Evolutionary conservation across 2,113 vertebrate genomes (phyloP), one percentile per base, ranked within the genome.

Genomic region (Typhlomys cinereus): DNA sequence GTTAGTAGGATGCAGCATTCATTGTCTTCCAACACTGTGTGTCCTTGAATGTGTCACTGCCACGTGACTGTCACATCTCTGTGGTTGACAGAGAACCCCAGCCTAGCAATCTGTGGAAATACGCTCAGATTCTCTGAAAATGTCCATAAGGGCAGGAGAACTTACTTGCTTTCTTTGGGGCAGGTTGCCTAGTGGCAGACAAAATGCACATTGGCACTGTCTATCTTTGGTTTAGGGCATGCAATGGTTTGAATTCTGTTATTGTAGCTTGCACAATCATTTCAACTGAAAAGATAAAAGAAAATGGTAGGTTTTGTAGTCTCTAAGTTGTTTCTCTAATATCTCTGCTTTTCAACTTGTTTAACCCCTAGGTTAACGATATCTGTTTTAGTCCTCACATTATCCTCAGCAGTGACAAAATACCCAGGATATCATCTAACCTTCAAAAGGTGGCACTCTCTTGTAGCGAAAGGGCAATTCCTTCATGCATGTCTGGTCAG

Each of bases 221-320:
- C 3, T 31, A 66, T 73, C 85, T 64, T 89, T 89, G 74, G 25
- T 84, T 39, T 54, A 36, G 52, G 8, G 11, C 10, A 59, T 27
- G 31, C 2, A 25, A 67, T 57, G 34, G 20, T 80, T 89, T 95
- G 50, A 50, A 14, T 88, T 44, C 85, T 62, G 75, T 89, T 31
- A 70, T 81, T 89, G 21, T 48, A 88, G 25, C 39, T 88, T 64
- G 52, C 74, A 69, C 20, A 90, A 64, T 25, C 91, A 87, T 61
- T 66, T 14, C 18, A 81, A 67, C 78, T 62, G 44, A 87, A 94
- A 85, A 86, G 52, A 57, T 67, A 54, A 88, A 81, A 90, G 36
- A 31, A 83, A 87, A 73, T 41, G 44, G 23, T 85, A 69, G 84
- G 23, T 41, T 88, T 29, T 41, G 17, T 1, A 57, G 29, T 78